phyloP scores from a whole-genome alignment of 2,797 vertebrate genomes.

The Sphenodon punctatus region DNA sequence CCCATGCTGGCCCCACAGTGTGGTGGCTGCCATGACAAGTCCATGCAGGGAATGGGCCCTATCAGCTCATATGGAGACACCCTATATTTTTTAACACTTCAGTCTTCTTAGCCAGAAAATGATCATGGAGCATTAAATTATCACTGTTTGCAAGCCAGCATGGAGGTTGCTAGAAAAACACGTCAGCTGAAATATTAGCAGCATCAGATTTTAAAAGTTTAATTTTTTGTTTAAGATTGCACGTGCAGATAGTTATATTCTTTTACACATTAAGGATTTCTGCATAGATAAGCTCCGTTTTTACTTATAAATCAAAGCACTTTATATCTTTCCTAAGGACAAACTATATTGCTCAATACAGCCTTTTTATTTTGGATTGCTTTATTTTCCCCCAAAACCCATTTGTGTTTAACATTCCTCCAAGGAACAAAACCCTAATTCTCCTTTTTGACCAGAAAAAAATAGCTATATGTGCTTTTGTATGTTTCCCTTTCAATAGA shows the following conservation, averaged over 20 bases:
- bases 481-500: not conserved
- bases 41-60: no score
- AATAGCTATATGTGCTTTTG: not conserved
- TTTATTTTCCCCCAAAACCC: constrained; percentile 6
- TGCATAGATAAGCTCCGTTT: not conserved
- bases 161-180: not conserved
- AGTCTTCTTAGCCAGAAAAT: not conserved
- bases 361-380: constrained; percentile 32
- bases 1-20: no score
- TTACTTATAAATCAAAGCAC: not conserved
- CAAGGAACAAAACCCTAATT: not conserved
- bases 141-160: not conserved
- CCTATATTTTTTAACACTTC: not conserved
- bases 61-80: no score
- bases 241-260: not conserved
- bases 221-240: rapidly evolving
- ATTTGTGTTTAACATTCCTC: constrained; percentile 11
- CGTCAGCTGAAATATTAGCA: not conserved
- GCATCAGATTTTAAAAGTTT: not conserved
- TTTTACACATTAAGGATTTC: not conserved
- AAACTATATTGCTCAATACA: not conserved
- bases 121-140: not conserved
- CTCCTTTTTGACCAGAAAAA: not conserved
- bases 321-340: not conserved
- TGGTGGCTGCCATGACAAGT: no score